phyloP scores from a whole-genome alignment of 1,140 invertebrate genomes.

The Drosophila ironensis region DNA sequence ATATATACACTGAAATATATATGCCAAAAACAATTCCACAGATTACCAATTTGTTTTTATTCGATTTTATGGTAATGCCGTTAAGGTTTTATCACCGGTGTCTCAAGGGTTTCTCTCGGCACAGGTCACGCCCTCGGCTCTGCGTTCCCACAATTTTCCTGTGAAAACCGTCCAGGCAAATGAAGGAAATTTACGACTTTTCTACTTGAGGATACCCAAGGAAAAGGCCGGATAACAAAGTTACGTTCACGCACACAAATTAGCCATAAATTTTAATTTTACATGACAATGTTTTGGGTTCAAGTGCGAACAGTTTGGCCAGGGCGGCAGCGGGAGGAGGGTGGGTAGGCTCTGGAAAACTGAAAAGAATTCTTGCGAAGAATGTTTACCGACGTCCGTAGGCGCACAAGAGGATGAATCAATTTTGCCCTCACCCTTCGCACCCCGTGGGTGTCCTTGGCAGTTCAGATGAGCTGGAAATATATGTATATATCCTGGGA shows the following conservation, averaged over 20 bases:
- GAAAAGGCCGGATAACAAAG: conserved; percentile 16
- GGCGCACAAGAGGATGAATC: conserved; percentile 31
- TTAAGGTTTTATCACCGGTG: conserved; percentile 32
- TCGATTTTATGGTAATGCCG: conserved; percentile 27
- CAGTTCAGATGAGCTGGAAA: conserved; percentile 42
- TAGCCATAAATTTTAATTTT: conserved; percentile 81
- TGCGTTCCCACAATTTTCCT: conserved; percentile 24
- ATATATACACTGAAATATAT: conserved; percentile 31
- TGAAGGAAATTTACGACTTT: conserved; percentile 53
- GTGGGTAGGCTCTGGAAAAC: conserved; percentile 5
- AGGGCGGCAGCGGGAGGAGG: background rate
- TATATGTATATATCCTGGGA: conserved; percentile 36
- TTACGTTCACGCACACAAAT: conserved; percentile 64
- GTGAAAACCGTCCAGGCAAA: conserved; percentile 42
- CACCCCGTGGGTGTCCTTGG: conserved; percentile 42
- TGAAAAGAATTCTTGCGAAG: conserved; percentile 19
- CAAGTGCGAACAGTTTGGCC: conserved; percentile 12
- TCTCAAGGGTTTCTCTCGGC: conserved; percentile 27
- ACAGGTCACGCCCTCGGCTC: conserved; percentile 19
- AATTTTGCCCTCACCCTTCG: conserved; percentile 17
- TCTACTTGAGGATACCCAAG: conserved; percentile 25
- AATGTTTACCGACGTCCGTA: too few species aligned
- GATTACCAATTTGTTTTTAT: conserved; percentile 42
- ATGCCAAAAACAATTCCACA: conserved; percentile 48
- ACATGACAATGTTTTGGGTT: conserved; percentile 66